Evolutionary conservation across 2,113 vertebrate genomes (phyloP), one percentile per base, ranked within the genome.

Genomic region (Leptobrachium leishanense): DNA sequence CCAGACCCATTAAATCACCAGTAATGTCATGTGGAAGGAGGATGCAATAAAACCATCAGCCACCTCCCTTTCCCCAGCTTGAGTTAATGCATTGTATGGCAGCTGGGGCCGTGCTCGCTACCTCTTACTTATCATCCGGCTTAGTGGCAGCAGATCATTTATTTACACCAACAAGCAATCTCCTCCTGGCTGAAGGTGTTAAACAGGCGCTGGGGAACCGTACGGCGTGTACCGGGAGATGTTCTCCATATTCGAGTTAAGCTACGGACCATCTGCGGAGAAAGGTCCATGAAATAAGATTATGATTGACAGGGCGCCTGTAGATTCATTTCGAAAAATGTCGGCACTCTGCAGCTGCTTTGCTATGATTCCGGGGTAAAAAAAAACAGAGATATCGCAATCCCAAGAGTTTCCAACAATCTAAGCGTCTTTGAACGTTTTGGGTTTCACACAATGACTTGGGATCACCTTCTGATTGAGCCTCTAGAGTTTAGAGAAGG

Each of bases 1-100:
- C 57, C 75, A 68, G 75, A 68, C 67, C 65, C 75, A 76, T 76
- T 76, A 76, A 76, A 76, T 76, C 75, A 76, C 10, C 65, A 43
- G 75, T 76, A 76, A 68, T 68, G 75, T 76, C 50, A n/a, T 44
- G 41, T 68, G 75, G 65, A 76, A 76, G 50, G 15, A 76, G 75
- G 65, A 31, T 57, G 65, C 41, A 68, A 76, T 57, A 43, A 76
- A 67, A 40, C 65, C 65, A 68, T 76, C 65, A 67, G 39, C 66
- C 75, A 57, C 55, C 75, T 63, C 50, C 75, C 74, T 68, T 46
- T 68, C 75, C 68, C 12, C 53, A 42, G 46, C 53, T 39, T 57
- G 50, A 76, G 40, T 76, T 76, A 76, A 68, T 76, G 75, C 75
- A 68, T 42, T 7, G 66, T 68, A 44, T 76, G 63, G 64, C 62